A percentile compares a stretch with the other conserved stretches of the same genome.
phyloP scores from a whole-genome alignment of 2,888 invertebrate species.

The Schizotus pectinicornis region DNA sequence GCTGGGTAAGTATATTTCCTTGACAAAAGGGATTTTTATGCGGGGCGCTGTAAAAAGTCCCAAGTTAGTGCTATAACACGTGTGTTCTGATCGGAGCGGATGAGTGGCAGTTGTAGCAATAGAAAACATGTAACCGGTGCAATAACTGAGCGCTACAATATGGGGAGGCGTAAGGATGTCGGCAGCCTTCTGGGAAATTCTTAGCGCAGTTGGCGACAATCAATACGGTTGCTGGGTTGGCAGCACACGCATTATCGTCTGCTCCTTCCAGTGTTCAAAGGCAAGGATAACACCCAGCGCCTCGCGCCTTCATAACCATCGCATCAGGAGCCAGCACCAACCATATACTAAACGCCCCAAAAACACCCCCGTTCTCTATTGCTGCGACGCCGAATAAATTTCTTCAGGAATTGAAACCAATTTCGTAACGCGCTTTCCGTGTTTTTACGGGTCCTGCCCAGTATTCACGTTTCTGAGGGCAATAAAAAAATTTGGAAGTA shows the following conservation, averaged over 20 bases:
- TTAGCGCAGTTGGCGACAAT: conserved; percentile 46
- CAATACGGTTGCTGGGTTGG: conserved; percentile 47
- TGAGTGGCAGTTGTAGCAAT: conserved; percentile 35
- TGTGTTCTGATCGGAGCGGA: conserved; percentile 24
- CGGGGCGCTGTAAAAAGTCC: too few relatives aligned
- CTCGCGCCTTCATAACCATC: neutral
- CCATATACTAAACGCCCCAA: too few relatives aligned
- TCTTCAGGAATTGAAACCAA: neutral
- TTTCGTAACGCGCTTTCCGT: neutral
- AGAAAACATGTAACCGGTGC: conserved; percentile 33
- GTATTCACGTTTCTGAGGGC: too few relatives aligned
- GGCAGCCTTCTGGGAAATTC: conserved; percentile 42
- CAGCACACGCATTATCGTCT: conserved; percentile 40
- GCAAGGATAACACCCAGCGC: neutral
- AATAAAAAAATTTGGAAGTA: too few relatives aligned
- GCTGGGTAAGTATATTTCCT: too few relatives aligned
- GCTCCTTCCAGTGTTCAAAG: conserved; percentile 23
- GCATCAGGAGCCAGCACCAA: neutral
- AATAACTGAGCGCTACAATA: conserved; percentile 37
- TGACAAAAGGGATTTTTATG: too few relatives aligned
- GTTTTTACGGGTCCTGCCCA: too few relatives aligned
- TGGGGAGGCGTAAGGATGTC: conserved; percentile 34
- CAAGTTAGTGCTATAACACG: conserved; percentile 16
- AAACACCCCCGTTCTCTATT: too few relatives aligned
- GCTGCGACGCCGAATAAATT: neutral